Percentiles rank a stretch among this genome's conserved stretches.
These are phyloP conservation scores for Serrognathus titanus DNA, from an alignment of 2,888 invertebrate species.

Conservation along the genomic window DNA sequence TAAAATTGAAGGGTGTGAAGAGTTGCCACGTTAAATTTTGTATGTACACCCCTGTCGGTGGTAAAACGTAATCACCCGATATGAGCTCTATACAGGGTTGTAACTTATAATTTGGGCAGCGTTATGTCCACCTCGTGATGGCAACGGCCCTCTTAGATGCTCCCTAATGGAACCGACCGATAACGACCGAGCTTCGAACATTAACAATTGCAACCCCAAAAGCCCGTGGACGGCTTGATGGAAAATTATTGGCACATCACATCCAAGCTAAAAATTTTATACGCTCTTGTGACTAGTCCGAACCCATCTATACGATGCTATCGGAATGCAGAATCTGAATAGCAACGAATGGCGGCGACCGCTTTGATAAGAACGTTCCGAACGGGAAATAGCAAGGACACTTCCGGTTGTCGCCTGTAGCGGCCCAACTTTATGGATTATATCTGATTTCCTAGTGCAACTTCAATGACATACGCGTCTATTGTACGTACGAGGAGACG, in stretches of 20 bases:
- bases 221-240: slow-evolving; percentile 13
- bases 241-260: slow-evolving; percentile 9
- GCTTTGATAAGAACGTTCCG: slow-evolving; percentile 29
- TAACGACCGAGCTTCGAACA: slow-evolving; percentile 21
- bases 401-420: slow-evolving; percentile 36
- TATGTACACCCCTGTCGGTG: slow-evolving; percentile 15
- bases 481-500: too few species aligned
- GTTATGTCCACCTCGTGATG: slow-evolving; percentile 35
- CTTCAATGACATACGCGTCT: too few species aligned
- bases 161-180: slow-evolving; percentile 20
- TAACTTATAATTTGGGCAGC: slow-evolving; percentile 44
- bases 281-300: too few species aligned
- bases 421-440: slow-evolving; percentile 34
- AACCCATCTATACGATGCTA: slow-evolving; percentile 13
- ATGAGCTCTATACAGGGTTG: slow-evolving; percentile 36
- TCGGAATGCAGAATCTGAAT: slow-evolving; percentile 29
- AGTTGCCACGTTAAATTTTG: too few species aligned
- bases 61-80: slow-evolving; percentile 36
- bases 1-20: too few species aligned
- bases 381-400: slow-evolving; percentile 36
- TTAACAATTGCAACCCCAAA: slow-evolving; percentile 24
- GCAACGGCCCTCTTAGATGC: slow-evolving; percentile 15
- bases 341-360: slow-evolving; percentile 19
- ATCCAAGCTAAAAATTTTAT: slow-evolving; percentile 18
- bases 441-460: slow-evolving; percentile 25